A percentile compares a stretch with the other conserved stretches of the same genome.
phyloP scores from a whole-genome alignment of 2,888 invertebrate genomes.

The Antitype chi region DNA sequence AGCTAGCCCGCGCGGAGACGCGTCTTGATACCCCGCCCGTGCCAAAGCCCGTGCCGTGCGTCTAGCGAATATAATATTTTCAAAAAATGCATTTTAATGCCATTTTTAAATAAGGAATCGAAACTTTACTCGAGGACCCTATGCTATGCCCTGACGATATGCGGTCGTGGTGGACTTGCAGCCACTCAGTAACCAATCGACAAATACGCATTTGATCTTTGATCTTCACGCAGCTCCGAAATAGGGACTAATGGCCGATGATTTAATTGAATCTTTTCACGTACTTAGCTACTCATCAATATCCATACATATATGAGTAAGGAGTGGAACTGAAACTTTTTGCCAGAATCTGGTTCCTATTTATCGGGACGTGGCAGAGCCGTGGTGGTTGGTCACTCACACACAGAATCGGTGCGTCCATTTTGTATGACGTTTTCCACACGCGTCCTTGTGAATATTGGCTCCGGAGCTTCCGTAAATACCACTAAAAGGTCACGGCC shows the following conservation, averaged over 20 bases:
- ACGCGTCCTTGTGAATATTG: slow-evolving; percentile 1
- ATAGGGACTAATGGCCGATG: neutral
- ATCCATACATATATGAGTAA: neutral
- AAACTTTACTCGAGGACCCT: neutral
- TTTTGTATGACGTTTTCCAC: slow-evolving; percentile 1
- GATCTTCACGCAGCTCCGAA: neutral
- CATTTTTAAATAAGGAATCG: neutral
- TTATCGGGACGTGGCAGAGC: too few relatives aligned
- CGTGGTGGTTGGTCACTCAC: neutral
- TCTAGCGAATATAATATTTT: too few relatives aligned
- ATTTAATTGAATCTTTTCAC: neutral
- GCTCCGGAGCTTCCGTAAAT: slow-evolving; percentile 8
- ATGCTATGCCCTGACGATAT: too few relatives aligned
- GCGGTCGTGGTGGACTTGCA: neutral
- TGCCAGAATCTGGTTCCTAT: too few relatives aligned
- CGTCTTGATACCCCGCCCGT: too few relatives aligned
- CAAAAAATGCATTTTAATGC: too few relatives aligned
- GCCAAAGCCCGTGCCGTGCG: too few relatives aligned
- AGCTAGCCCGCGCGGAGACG: too few relatives aligned
- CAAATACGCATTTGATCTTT: neutral
- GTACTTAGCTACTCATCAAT: neutral
- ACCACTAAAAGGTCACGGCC: slow-evolving; percentile 12
- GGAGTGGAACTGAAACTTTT: neutral
- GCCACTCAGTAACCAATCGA: neutral
- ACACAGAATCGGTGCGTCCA: neutral